Percentiles rank a stretch among this genome's conserved stretches.
Conservation (phyloP, 1,140 invertebrate genomes). For the Lasioglossum albipes region DNA sequence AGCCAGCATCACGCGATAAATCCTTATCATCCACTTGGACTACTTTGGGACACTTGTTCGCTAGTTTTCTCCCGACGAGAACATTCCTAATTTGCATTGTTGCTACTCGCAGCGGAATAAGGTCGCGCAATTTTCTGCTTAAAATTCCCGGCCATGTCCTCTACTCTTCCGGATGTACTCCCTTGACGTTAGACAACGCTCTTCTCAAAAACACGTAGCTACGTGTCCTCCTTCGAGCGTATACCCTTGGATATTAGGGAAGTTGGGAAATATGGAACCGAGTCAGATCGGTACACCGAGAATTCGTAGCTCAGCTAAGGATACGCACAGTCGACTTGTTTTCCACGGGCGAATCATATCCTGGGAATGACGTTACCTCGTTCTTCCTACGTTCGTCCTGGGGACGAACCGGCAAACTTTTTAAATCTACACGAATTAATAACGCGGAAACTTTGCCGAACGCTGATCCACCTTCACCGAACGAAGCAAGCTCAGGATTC, state of each 20-base stretch:
- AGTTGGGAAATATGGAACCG: conserved; percentile 12
- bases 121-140: conserved; percentile 12
- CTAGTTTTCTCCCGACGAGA: background rate
- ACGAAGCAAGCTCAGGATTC: too few relatives aligned
- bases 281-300: background rate
- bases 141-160: conserved; percentile 8
- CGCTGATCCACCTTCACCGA: too few relatives aligned
- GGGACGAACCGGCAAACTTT: background rate
- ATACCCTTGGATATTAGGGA: conserved; percentile 12
- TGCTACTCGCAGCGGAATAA: conserved; percentile 1
- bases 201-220: background rate
- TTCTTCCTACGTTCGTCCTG: too few relatives aligned
- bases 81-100: conserved; percentile 11
- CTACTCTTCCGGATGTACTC: background rate
- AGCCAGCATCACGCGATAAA: background rate
- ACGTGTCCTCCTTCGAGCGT: background rate
- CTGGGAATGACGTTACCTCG: background rate
- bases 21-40: background rate
- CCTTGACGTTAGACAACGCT: background rate
- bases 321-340: background rate
- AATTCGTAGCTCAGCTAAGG: background rate
- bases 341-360: background rate
- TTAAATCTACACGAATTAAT: background rate
- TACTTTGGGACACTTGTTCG: background rate
- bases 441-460: too few relatives aligned